These are phyloP conservation scores for Nasonia longicornis DNA, from an alignment of 1,140 invertebrate species.

Conservation along the genomic window DNA sequence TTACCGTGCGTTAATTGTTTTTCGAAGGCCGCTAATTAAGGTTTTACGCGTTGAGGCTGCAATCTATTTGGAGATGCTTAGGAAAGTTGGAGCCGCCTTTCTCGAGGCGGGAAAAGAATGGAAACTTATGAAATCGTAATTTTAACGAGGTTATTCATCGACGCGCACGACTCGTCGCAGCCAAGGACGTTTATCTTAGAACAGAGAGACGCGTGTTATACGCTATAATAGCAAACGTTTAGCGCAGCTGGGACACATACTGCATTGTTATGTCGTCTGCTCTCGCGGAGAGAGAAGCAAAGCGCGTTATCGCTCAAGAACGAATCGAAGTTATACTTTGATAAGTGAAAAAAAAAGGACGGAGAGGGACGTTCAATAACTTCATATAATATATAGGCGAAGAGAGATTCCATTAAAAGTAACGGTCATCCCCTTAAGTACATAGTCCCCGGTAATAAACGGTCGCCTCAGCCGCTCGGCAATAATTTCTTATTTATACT, in stretches of 20 bases:
- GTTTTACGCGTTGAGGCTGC: too few relatives aligned
- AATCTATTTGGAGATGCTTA: too few relatives aligned
- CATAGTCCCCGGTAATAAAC: constrained; percentile 28
- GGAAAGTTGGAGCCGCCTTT: too few relatives aligned
- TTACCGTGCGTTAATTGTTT: too few relatives aligned
- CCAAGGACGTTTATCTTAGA: constrained; percentile 12
- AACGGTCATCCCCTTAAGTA: constrained; percentile 33
- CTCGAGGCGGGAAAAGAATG: background rate
- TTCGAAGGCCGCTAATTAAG: too few relatives aligned
- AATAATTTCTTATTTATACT: constrained; percentile 30
- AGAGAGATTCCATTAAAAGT: constrained; percentile 30
- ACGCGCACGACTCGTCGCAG: background rate
- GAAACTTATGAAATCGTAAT: background rate
- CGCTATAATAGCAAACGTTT: background rate
- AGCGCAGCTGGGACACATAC: background rate
- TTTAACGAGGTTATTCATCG: background rate
- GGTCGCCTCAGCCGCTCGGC: background rate
- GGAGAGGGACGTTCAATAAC: background rate
- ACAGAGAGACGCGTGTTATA: background rate
- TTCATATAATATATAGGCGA: background rate
- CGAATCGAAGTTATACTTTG: constrained; percentile 6
- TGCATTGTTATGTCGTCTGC: background rate
- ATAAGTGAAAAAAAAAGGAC: background rate
- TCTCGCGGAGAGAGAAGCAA: background rate
- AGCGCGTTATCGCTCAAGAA: too few relatives aligned